These are phyloP conservation scores for Carposina sasakii DNA, from an alignment of 1,140 invertebrate species.

Conservation along the genomic window DNA sequence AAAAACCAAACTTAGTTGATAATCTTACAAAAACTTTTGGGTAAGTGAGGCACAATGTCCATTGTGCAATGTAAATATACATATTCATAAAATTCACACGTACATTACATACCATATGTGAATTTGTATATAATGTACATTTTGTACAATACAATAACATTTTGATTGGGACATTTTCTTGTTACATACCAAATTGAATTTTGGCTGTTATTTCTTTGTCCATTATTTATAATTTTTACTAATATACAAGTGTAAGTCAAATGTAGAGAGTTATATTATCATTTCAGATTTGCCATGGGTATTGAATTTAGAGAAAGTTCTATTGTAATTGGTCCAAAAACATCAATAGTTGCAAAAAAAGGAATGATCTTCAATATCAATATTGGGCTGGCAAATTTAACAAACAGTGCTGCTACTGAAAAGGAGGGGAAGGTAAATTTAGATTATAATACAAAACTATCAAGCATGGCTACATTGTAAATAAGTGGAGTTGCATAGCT, in stretches of 20 bases:
- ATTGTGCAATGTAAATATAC: too few relatives aligned
- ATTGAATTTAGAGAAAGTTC: conserved; percentile 98
- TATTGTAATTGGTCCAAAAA: conserved; percentile 93
- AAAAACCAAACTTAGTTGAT: conserved; percentile 89
- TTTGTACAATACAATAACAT: too few relatives aligned
- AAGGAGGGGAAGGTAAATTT: conserved; percentile 82
- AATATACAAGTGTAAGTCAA: too few relatives aligned
- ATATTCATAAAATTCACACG: too few relatives aligned
- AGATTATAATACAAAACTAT: too few relatives aligned
- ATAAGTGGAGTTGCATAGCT: too few relatives aligned
- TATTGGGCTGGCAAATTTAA: conserved; percentile 92
- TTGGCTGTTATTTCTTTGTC: conserved; percentile 16
- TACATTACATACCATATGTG: too few relatives aligned
- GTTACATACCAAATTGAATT: conserved; percentile 5
- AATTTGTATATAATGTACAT: too few relatives aligned
- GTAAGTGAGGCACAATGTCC: too few relatives aligned
- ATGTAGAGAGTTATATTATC: too few relatives aligned
- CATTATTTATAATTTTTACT: too few relatives aligned
- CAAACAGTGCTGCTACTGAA: conserved; percentile 87
- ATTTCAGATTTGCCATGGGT: conserved; percentile 89
- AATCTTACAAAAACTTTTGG: conserved; percentile 97
- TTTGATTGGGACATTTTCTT: conserved; percentile 12
- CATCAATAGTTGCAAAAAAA: conserved; percentile 85
- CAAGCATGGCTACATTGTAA: too few relatives aligned
- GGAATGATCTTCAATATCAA: conserved; percentile 98